Evolutionary conservation across 2,888 invertebrate species (phyloP).

Genomic region (Sarcophaga variegata): DNA sequence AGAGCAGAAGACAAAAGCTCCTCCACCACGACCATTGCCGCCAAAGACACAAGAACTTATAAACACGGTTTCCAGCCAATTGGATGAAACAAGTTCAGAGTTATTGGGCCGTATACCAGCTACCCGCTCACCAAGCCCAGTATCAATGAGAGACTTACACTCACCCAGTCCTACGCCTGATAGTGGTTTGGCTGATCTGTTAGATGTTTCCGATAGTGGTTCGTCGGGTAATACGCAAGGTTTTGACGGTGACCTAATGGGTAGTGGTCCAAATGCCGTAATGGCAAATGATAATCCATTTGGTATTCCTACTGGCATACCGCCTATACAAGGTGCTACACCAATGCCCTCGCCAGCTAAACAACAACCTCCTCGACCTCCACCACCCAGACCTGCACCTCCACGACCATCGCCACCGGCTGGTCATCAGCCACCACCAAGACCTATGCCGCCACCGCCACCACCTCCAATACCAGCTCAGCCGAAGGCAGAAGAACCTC

Average conservation of each 20-base stretch:
- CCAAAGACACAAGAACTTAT: constrained; percentile 93
- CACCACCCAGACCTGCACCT: constrained; percentile 81
- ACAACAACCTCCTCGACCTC: constrained; percentile 82
- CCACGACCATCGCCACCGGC: constrained; percentile 78
- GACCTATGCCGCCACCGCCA: constrained; percentile 82
- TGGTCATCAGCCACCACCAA: constrained; percentile 79
- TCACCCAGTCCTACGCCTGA: constrained; percentile 93
- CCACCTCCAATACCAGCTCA: constrained; percentile 80
- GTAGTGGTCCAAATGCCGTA: constrained; percentile 58
- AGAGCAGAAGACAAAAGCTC: constrained; percentile 73
- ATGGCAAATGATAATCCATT: constrained; percentile 80
- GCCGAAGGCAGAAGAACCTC: constrained; percentile 65
- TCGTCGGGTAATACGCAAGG: constrained; percentile 77
- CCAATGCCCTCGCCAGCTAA: constrained; percentile 83
- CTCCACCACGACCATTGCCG: constrained; percentile 83
- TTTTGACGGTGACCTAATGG: constrained; percentile 77
- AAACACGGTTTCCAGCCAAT: constrained; percentile 92
- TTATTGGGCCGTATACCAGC: constrained; percentile 91
- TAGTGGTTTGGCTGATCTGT: constrained; percentile 85
- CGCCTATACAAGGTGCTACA: constrained; percentile 80
- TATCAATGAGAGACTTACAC: constrained; percentile 90
- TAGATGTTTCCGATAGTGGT: constrained; percentile 84
- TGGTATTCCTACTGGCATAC: constrained; percentile 81
- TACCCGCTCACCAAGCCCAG: constrained; percentile 93
- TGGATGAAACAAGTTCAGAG: constrained; percentile 93